Base-by-base conservation (phyloP, 2,797 vertebrate genomes). In the Microctenopoma lineatum region DNA sequence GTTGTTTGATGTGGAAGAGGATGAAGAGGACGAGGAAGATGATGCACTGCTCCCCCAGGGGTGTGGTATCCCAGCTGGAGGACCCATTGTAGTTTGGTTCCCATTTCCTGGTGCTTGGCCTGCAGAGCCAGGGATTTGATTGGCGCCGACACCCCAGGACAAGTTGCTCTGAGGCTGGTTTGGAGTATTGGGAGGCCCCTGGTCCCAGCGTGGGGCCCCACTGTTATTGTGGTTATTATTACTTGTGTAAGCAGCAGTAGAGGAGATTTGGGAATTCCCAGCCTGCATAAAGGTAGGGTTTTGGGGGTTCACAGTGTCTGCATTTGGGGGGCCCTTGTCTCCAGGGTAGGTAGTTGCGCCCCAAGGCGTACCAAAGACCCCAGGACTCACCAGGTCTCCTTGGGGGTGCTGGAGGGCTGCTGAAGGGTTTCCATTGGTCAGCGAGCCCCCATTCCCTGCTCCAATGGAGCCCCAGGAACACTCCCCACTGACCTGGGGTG, bases 261-360 rank as follows among this genome's bases (percentile, higher is more conserved):
- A 81, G 72, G 89, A 83, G 60, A 87, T 85, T 79, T 90, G 87
- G 83, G 91, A 93, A 51, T 92, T 69, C 84, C 94, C 96, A 71
- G 95, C 92, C 95, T 96, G 96, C 94, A 96, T 95, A 95, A 95
- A 94, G 93, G 96, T 64, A 67, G 84, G 83, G 61, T 77, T 96
- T 85, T 62, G 87, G 95, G 96, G 93, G 92, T 98, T 99, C 97
- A 99, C 98, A 99, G 98, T 98, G 97, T 99, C 97, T 90, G 93
- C 93, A 92, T 95, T 95, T 93, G 95, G 93, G 73, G 94, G 89
- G 92, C 94, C 95, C 93, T 96, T 96, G 87, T 99, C 98, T 93
- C 95, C 96, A 89, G 96, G 93, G 92, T 94, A 97, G 92, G 90
- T 91, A 91, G 96, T 94, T 92, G 94, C 81, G 81, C 95, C 94